Percentiles rank a stretch among this genome's conserved stretches.
Conservation (phyloP, 1,140 invertebrate species). For the Cotesia glomerata region DNA sequence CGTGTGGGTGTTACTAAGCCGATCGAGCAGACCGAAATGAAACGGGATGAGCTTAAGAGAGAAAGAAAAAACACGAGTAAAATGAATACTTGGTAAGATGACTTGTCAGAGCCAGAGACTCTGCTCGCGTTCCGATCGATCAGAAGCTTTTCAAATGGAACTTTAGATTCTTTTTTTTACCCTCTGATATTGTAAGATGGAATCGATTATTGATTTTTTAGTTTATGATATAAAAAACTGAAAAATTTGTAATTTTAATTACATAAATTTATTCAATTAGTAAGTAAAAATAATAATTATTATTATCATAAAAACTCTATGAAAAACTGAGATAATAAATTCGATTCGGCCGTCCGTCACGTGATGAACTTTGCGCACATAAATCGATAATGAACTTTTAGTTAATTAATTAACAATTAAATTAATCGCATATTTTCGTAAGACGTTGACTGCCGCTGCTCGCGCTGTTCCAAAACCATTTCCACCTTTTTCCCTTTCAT, state of each 20-base stretch:
- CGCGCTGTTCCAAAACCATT: constrained; percentile 62
- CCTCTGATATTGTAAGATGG: no score
- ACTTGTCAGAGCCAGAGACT: neutral
- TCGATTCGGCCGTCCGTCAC: constrained; percentile 25
- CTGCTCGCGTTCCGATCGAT: neutral
- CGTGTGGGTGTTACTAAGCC: neutral
- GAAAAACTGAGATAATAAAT: neutral
- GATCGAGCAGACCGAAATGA: neutral
- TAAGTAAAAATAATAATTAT: no score
- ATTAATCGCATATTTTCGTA: constrained; percentile 43
- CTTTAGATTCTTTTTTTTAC: no score
- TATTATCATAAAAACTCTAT: no score
- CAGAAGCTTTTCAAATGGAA: no score
- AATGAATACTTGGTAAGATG: neutral
- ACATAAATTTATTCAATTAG: no score
- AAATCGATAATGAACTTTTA: constrained; percentile 1
- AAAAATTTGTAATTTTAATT: no score
- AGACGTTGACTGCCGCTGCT: constrained; percentile 65
- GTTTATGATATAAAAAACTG: no score
- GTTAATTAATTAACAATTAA: neutral
- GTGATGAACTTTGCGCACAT: constrained; percentile 16
- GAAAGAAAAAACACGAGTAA: neutral
- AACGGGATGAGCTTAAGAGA: neutral
- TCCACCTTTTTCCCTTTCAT: constrained; percentile 27
- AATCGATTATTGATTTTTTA: no score